Conservation (phyloP, 2,888 invertebrate genomes). For the Sthenelais limicola region DNA sequence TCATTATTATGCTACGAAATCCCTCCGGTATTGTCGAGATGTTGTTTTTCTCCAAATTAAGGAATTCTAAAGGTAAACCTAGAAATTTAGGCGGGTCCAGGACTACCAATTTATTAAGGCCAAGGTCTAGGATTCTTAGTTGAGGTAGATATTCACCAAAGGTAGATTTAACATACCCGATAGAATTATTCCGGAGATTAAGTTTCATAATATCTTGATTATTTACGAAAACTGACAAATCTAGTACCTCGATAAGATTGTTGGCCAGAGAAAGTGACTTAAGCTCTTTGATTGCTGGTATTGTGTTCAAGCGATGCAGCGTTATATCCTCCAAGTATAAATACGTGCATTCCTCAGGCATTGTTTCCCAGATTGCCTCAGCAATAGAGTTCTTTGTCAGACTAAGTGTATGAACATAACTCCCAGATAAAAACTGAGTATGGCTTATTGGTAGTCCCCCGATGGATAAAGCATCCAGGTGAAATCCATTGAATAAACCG, state of each 20-base stretch:
- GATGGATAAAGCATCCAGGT: neutral
- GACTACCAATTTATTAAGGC: neutral
- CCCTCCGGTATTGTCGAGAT: neutral
- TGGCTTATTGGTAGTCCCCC: neutral
- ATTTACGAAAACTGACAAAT: neutral
- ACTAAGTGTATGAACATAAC: neutral
- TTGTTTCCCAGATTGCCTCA: neutral
- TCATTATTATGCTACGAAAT: neutral
- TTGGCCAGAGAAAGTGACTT: neutral
- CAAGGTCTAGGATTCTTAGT: neutral
- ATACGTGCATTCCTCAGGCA: neutral
- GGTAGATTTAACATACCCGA: neutral
- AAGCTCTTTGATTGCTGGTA: neutral
- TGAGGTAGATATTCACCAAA: conserved; percentile 2
- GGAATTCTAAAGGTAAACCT: neutral
- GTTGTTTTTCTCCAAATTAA: conserved; percentile 2
- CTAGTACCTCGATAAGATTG: neutral
- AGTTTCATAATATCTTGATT: neutral
- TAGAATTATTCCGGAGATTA: conserved; percentile 12
- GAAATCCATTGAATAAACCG: neutral
- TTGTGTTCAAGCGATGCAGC: neutral
- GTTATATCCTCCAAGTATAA: neutral
- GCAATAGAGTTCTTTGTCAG: neutral
- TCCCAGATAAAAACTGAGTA: neutral
- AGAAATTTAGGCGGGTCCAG: neutral